Evolutionary conservation across 2,113 vertebrate genomes (phyloP).

Genomic region (Gallinago paraguaiae): DNA sequence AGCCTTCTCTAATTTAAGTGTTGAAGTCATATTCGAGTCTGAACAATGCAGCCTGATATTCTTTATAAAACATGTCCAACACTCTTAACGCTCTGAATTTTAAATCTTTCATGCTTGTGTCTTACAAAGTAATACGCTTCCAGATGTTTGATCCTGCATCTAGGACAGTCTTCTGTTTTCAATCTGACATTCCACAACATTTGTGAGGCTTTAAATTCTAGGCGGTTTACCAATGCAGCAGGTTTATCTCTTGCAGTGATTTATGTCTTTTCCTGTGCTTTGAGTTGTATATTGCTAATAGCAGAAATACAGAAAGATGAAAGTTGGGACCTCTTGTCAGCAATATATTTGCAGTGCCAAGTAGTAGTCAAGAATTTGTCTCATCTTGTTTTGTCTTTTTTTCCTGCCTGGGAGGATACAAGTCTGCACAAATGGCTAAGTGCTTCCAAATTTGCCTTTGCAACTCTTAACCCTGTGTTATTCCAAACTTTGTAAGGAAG

Average conservation of each 20-base stretch:
- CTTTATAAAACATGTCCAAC: not conserved
- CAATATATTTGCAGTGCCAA: not conserved
- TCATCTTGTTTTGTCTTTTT: not conserved
- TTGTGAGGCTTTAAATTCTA: constrained; percentile 2
- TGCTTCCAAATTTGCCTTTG: constrained; percentile 11
- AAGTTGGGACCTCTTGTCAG: not conserved
- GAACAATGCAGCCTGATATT: not conserved
- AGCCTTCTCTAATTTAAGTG: constrained; percentile 13
- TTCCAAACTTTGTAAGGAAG: not conserved
- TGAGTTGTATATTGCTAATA: not conserved
- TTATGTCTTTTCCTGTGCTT: constrained; percentile 22
- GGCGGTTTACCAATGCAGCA: not conserved
- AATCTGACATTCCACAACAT: not conserved
- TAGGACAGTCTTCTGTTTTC: not conserved
- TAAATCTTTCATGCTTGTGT: not conserved
- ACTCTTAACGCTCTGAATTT: not conserved
- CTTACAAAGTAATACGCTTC: not conserved
- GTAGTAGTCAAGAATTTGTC: constrained; percentile 24
- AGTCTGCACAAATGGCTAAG: not conserved
- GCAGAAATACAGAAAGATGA: not conserved
- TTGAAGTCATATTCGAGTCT: not conserved
- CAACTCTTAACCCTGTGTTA: not conserved
- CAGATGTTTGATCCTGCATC: constrained; percentile 24
- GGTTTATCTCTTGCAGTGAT: constrained; percentile 7
- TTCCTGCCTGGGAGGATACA: not conserved